Evolutionary conservation across 1,140 invertebrate species (phyloP).

Genomic region (Macrobrachium rosenbergii): DNA sequence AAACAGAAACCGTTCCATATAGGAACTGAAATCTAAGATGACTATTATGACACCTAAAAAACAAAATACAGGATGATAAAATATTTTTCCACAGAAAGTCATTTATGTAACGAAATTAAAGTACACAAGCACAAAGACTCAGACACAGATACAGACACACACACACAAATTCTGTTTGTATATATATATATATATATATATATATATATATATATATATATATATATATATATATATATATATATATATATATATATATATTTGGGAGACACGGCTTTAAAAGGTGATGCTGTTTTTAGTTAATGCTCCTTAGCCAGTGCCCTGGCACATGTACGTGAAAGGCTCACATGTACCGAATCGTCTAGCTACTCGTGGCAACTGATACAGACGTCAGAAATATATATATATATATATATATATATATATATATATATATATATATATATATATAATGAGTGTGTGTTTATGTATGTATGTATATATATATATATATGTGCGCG

Average conservation of each 20-base stretch:
- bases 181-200: constrained; percentile 18
- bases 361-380: too few species aligned
- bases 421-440: constrained; percentile 22
- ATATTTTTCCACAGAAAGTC: too few species aligned
- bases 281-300: too few species aligned
- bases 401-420: neutral
- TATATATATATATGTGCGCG: neutral
- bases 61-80: too few species aligned
- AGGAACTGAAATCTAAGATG: too few species aligned
- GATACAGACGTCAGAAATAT: neutral
- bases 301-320: too few species aligned
- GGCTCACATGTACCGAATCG: too few species aligned
- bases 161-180: neutral
- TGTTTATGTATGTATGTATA: neutral
- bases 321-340: too few species aligned
- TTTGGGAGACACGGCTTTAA: too few species aligned
- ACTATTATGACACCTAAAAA: too few species aligned
- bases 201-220: constrained; percentile 22
- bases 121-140: neutral
- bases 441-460: constrained; percentile 1
- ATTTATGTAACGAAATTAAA: neutral
- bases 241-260: constrained; percentile 10
- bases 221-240: constrained; percentile 15
- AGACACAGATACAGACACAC: neutral
- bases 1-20: too few species aligned